Evolutionary conservation across 2,797 vertebrate genomes (phyloP), one percentile per base, ranked within the genome.

Genomic region (Varecia variegata): DNA sequence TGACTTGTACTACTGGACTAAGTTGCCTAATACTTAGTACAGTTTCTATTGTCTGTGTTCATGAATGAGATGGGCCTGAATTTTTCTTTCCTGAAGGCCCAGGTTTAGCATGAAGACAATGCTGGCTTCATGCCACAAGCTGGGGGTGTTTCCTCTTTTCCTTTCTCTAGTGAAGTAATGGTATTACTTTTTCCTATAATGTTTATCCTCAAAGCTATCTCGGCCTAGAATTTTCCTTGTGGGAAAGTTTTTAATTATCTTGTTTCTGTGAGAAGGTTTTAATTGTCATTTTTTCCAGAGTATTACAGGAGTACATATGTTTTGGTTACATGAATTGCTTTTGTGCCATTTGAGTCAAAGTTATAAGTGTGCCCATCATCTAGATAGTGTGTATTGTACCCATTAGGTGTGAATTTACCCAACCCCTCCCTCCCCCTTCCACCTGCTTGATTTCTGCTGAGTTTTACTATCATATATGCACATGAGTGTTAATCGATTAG

Each of bases 351-450:
- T 56, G 54, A 56, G 54, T 56, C 54, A 56, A 56, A 56, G 54
- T 25, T 56, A 25, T 25, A 56, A 56, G 54, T 25, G 54, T 56
- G 8, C 54, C 8, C 54, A 56, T 56, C 54, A 56, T 3, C 23
- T 0, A 56, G 9, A 56, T 56, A 3, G 23, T 3, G 1, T 23
- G 3, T 1, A 10, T 56, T 56, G 54, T 25, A 25, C 1, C 20
- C 21, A 56, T 23, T 25, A 25, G 54, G 9, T 56, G 54, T 56
- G 54, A 54, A 56, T 56, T 56, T 25, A 23, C 21, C 9, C 9
- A 23, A 25, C 54, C 21, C 23, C 23, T 56, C 21, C 8, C 25
- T 3, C 54, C 21, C 3, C 9, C 23, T 56, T 25, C 23, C 21
- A 25, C 21, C 9, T 56, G 23, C 54, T 56, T 56, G 21, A 25